Base-by-base conservation (phyloP, 2,888 invertebrate species). In the Timema cristinae region DNA sequence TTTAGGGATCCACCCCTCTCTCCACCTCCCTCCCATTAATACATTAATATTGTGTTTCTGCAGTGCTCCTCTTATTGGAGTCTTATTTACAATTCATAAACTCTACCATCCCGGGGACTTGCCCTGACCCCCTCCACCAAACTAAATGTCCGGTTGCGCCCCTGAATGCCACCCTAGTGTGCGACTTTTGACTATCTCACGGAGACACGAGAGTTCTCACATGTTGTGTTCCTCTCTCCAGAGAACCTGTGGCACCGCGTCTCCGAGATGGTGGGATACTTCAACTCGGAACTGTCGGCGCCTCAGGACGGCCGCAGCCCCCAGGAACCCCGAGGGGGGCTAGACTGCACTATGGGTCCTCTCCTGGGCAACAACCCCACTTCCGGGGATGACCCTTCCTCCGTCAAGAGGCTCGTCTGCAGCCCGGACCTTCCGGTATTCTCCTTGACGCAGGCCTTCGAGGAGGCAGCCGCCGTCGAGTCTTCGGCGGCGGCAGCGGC, bases 371-470 rank as follows among this genome's bases (percentile, higher is more conserved):
- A 66, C 13, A 47, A 68, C 15, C 59, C 32, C 16, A 69, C 70
- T 7, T 63, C 73, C 13, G 74, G 67, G 13, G 73, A 70, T 10
- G 71, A 54, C 16, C 56, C 67, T 48, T 61, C 74, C 76, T 79
- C 75, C 77, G 84, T 85, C 66, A 86, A 86, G 75, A 85, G 85
- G 73, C 82, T 88, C 32, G 87, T 88, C 48, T 88, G 87, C 80
- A 87, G 86, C 77, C 88, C 88, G 7, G 88, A 88, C 77, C 79
- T 88, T 72, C 85, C 85, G 8, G 83, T 86, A 5, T 83, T 79
- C 71, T 77, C 78, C 59, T 76, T 78, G 11, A 76, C 78, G 7
- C 76, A 78, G 7, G 74, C 77, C 7, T 73, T 73, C 68, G 73
- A 74, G 67, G 74, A 74, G 50, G 75, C 75, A 11, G 73, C 74